phyloP scores from a whole-genome alignment of 2,888 invertebrate genomes.

The Willowsia nigromaculata region DNA sequence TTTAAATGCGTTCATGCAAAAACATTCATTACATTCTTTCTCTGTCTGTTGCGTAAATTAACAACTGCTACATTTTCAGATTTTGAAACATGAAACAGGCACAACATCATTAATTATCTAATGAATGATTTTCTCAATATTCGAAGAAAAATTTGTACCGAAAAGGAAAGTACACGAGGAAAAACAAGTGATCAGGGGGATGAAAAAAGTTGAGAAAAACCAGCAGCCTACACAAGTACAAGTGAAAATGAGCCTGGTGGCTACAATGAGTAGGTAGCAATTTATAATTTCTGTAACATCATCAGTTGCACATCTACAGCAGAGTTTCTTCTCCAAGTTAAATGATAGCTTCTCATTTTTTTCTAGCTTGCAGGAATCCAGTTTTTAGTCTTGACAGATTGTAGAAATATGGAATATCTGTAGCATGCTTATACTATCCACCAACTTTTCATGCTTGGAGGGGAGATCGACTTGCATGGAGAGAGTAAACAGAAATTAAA shows the following conservation, averaged over 20 bases:
- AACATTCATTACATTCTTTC: background rate
- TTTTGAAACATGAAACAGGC: background rate
- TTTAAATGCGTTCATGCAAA: background rate
- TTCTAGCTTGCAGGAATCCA: conserved; percentile 41
- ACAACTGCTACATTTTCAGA: background rate
- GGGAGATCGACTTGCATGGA: background rate
- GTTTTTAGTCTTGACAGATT: conserved; percentile 55
- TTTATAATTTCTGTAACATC: conserved; percentile 22
- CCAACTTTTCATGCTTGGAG: background rate
- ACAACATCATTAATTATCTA: background rate
- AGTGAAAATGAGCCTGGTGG: background rate
- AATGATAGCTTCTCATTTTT: conserved; percentile 20
- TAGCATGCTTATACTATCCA: background rate
- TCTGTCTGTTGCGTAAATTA: background rate
- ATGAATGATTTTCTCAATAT: background rate
- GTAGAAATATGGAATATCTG: background rate
- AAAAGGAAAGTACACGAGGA: background rate
- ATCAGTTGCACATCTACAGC: background rate
- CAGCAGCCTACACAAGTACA: background rate
- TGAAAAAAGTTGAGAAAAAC: background rate
- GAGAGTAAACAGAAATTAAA: conserved; percentile 42
- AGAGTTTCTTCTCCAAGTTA: conserved; percentile 23
- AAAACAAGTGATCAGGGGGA: background rate
- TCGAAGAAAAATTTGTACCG: background rate
- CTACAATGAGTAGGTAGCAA: conserved; percentile 7